phyloP scores from a whole-genome alignment of 2,113 vertebrate genomes.

The Toxotes jaculatrix region DNA sequence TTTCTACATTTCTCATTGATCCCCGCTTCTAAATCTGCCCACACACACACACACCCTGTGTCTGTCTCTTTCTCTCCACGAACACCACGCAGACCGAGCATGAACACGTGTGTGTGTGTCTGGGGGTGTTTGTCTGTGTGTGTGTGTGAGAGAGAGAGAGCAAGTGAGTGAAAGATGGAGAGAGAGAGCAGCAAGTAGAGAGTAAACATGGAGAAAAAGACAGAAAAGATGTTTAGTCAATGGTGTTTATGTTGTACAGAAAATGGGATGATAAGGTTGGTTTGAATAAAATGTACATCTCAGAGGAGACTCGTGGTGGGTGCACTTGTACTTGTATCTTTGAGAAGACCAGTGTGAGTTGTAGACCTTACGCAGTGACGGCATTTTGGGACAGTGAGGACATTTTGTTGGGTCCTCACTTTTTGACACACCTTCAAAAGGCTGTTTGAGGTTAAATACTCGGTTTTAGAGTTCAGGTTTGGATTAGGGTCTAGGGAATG shows the following conservation, averaged over 20 bases:
- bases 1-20: slow-evolving; percentile 99
- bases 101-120: slow-evolving; percentile 9
- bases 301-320: slow-evolving; percentile 1
- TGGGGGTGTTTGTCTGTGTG: background rate
- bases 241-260: slow-evolving; percentile 37
- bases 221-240: slow-evolving; percentile 30
- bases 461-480: background rate
- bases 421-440: background rate
- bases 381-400: background rate
- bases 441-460: background rate
- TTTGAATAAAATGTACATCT: slow-evolving; percentile 13
- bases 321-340: too few relatives aligned
- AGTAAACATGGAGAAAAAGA: slow-evolving; percentile 36
- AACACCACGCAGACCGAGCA: slow-evolving; percentile 39
- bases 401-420: background rate
- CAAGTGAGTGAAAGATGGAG: too few relatives aligned
- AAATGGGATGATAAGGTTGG: background rate
- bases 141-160: background rate
- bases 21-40: slow-evolving; percentile 94
- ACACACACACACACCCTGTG: slow-evolving; percentile 77
- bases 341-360: background rate
- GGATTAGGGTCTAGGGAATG: too few relatives aligned
- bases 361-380: background rate
- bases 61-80: slow-evolving; percentile 57
- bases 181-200: slow-evolving; percentile 9